Conservation (phyloP, 2,797 vertebrate genomes). For the Tarsius wallacei region DNA sequence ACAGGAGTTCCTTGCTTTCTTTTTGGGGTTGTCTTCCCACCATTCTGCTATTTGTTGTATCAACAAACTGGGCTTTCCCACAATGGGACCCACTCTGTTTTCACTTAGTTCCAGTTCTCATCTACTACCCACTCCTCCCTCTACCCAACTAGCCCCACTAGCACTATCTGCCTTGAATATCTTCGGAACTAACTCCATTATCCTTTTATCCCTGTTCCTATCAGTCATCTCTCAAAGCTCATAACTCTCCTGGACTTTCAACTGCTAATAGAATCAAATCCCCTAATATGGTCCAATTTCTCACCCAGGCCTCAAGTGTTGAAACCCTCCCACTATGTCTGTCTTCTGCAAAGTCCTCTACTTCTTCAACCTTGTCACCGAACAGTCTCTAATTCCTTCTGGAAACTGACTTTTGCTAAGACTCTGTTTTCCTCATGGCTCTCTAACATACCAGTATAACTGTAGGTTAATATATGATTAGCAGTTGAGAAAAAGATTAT, state of each 20-base stretch:
- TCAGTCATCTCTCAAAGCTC: background rate
- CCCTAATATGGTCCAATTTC: background rate
- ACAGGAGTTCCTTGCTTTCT: background rate
- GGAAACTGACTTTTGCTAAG: slow-evolving; percentile 1
- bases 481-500: background rate
- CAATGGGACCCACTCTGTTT: background rate
- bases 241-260: background rate
- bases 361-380: background rate
- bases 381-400: background rate
- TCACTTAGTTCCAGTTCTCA: background rate
- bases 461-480: background rate
- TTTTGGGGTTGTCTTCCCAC: background rate
- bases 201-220: background rate
- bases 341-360: background rate
- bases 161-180: background rate
- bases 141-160: background rate
- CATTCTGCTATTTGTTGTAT: background rate
- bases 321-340: background rate
- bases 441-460: background rate
- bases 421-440: background rate
- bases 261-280: too few species aligned
- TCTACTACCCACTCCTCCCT: background rate
- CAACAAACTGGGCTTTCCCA: background rate
- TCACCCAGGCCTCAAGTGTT: background rate
- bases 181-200: background rate